Percentiles rank a stretch among this genome's conserved stretches.
These are phyloP conservation scores for Noctua janthina DNA, from an alignment of 2,888 invertebrate species.

Conservation along the genomic window DNA sequence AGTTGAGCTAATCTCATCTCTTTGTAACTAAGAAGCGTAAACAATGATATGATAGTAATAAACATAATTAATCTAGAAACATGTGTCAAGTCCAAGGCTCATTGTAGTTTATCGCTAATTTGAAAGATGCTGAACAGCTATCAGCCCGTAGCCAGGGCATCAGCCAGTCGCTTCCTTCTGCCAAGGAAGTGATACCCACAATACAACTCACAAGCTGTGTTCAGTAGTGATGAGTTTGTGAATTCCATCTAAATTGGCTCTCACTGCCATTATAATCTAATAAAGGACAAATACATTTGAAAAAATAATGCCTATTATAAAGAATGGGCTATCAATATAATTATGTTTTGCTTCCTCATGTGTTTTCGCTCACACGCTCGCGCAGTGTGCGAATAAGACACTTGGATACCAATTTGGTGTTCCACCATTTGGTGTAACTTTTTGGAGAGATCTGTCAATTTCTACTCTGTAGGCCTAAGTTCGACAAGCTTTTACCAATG, in stretches of 20 bases:
- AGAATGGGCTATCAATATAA: constrained; percentile 5
- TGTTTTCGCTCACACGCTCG: not conserved
- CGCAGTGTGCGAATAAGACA: not conserved
- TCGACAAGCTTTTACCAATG: not conserved
- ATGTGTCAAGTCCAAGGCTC: not conserved
- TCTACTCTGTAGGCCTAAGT: not conserved
- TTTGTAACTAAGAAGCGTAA: not conserved
- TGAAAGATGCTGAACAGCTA: not conserved
- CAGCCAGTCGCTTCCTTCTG: not conserved
- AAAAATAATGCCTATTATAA: not conserved
- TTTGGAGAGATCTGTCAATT: not conserved
- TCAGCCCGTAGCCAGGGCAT: not conserved
- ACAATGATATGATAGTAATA: not conserved
- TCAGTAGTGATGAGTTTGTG: not conserved
- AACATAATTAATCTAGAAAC: not conserved
- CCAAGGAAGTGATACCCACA: not conserved
- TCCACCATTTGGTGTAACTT: not conserved
- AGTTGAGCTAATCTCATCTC: constrained; percentile 7
- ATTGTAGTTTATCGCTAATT: not conserved
- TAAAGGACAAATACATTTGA: constrained; percentile 20
- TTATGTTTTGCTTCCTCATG: not conserved
- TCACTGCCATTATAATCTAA: constrained; percentile 17
- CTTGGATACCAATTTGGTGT: not conserved
- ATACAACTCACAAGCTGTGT: not conserved
- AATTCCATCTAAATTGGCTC: constrained; percentile 10